Evolutionary conservation across 2,113 vertebrate genomes (phyloP), one percentile per base, ranked within the genome.

Genomic region (Otis tarda): DNA sequence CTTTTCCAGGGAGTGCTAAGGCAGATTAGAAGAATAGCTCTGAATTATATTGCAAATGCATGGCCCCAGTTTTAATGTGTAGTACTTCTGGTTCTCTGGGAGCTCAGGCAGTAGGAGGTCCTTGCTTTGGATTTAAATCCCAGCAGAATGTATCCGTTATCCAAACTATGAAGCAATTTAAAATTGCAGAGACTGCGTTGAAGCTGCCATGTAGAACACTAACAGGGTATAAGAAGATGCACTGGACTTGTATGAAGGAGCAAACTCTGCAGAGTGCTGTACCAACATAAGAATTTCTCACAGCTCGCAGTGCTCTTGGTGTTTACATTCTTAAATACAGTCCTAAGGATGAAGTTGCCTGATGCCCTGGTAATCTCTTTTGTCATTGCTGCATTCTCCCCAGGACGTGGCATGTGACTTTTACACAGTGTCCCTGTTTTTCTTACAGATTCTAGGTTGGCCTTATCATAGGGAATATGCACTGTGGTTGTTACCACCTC

Each of bases 391-490:
- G 33, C 17, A 14, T 67, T 85, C 35, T 88, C 41, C 25, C 16
- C 14, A 77, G 33, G 43, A 71, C 64, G 74, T 45, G 21, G 61
- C 33, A n/a, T 78, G 14, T 63, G 71, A 50, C 76, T 76, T 93
- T 68, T 59, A 47, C 89, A 60, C 61, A 84, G 55, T 19, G 60
- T 78, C 94, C 75, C 74, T 86, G 45, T 84, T 96, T 92, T 47
- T 93, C 92, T 90, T 94, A 87, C 65, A 84, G 37, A 68, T 91
- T 95, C 60, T 76, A 37, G 45, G 39, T 82, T 92, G 86, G 78
- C 63, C 50, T 83, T 91, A 70, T 87, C 56, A 65, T 33, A 92
- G 53, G 55, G 65, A 96, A 60, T 57, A 19, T 0, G 10, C 14
- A 24, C 47, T 69, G 83, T 53, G 28, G 9, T 81, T 93, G 84